Evolutionary conservation across 2,113 vertebrate species (phyloP).

Genomic region (Phalacrocorax aristotelis): DNA sequence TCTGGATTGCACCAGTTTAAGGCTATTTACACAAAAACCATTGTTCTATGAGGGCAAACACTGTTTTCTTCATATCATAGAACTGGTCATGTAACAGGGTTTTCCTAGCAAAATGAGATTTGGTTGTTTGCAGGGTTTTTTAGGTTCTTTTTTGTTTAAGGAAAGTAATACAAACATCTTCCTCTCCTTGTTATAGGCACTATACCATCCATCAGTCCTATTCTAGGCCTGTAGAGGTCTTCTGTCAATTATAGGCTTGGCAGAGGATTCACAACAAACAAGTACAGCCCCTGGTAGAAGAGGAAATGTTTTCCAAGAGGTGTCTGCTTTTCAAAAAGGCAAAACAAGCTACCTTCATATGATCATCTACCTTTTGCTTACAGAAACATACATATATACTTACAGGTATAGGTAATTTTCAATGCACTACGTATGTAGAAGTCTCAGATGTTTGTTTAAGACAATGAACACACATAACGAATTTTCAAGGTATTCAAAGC

Average conservation of each 20-base stretch:
- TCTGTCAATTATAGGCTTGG: background rate
- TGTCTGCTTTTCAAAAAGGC: background rate
- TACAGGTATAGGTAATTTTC: background rate
- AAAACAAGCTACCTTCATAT: background rate
- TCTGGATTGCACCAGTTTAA: constrained; percentile 11
- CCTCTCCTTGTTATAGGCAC: background rate
- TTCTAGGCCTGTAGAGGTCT: background rate
- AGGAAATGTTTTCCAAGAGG: background rate
- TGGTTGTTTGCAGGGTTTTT: background rate
- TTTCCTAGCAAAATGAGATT: background rate
- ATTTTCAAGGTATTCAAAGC: background rate
- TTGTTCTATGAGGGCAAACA: constrained; percentile 8
- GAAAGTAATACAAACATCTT: background rate
- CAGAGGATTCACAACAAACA: background rate
- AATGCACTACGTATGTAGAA: background rate
- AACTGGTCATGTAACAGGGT: background rate
- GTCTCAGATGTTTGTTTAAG: background rate
- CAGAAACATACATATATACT: background rate
- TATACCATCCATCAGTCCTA: background rate
- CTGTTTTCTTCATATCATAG: background rate
- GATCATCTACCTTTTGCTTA: background rate
- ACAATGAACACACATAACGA: background rate
- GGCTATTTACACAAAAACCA: background rate
- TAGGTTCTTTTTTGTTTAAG: background rate
- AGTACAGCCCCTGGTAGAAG: background rate